Percentiles rank a stretch among this genome's conserved stretches.
phyloP scores from a whole-genome alignment of 2,113 vertebrate genomes.

The Sphaerodactylus townsendi region DNA sequence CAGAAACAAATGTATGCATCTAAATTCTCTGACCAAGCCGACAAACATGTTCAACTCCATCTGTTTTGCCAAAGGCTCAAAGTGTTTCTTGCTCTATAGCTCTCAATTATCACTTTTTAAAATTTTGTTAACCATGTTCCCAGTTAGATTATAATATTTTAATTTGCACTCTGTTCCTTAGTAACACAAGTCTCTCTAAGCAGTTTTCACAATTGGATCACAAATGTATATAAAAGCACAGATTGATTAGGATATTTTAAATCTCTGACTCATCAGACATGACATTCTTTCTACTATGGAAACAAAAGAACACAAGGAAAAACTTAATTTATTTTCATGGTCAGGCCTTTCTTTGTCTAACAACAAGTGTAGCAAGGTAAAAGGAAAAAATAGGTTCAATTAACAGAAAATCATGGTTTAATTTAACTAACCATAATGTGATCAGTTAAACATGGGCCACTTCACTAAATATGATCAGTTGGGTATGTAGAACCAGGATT shows the following conservation, averaged over 20 bases:
- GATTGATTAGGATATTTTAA: not conserved
- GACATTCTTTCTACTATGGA: not conserved
- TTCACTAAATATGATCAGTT: no score
- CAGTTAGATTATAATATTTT: not conserved
- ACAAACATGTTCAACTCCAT: constrained; percentile 20
- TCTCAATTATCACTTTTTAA: constrained; percentile 13
- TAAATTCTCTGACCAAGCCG: constrained; percentile 35
- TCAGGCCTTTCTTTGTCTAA: not conserved
- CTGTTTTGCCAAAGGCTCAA: constrained; percentile 31
- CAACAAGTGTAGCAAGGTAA: not conserved
- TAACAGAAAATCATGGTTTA: no score
- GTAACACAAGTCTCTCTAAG: not conserved
- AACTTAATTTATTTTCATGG: not conserved
- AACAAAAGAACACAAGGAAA: not conserved
- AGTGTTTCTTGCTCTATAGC: not conserved
- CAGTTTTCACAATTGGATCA: not conserved
- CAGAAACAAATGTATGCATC: constrained; percentile 18
- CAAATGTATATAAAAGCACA: not conserved
- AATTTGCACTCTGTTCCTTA: not conserved
- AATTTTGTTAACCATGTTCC: not conserved
- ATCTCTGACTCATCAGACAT: no score
- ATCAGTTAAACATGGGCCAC: no score
- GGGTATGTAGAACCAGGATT: no score
- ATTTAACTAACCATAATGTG: no score
- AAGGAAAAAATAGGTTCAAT: not conserved